phyloP scores from a whole-genome alignment of 2,113 vertebrate genomes.

The Cacatua alba region DNA sequence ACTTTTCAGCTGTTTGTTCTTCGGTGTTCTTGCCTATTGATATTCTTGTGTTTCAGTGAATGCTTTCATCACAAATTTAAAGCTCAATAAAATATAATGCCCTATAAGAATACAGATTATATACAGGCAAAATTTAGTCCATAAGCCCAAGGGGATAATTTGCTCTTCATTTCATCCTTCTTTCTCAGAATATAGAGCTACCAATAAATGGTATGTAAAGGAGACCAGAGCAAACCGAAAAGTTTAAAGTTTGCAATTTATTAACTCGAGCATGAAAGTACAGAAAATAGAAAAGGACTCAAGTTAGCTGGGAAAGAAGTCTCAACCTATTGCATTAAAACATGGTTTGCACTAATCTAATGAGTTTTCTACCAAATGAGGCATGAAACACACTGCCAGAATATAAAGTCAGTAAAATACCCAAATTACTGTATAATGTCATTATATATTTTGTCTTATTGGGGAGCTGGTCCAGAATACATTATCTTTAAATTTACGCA shows the following conservation, averaged over 20 bases:
- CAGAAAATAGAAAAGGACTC: constrained; percentile 64
- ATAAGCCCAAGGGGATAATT: constrained; percentile 68
- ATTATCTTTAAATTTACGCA: constrained; percentile 62
- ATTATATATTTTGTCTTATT: constrained; percentile 75
- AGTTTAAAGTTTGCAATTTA: constrained; percentile 66
- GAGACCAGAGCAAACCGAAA: constrained; percentile 59
- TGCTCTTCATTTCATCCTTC: constrained; percentile 55
- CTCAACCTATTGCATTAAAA: constrained; percentile 74
- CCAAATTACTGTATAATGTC: constrained; percentile 69
- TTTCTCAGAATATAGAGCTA: constrained; percentile 58
- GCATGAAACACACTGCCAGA: constrained; percentile 75
- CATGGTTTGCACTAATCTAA: constrained; percentile 69
- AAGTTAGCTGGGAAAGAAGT: constrained; percentile 60
- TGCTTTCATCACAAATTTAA: constrained; percentile 43
- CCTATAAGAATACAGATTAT: constrained; percentile 43
- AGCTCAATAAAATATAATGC: constrained; percentile 48
- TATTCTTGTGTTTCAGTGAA: constrained; percentile 21
- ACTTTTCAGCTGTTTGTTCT: background rate
- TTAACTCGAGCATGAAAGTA: constrained; percentile 69
- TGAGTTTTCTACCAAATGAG: constrained; percentile 78
- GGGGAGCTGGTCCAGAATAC: constrained; percentile 48
- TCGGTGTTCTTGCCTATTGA: background rate
- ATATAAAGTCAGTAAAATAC: constrained; percentile 74
- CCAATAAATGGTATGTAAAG: constrained; percentile 62
- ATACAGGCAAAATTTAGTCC: constrained; percentile 43